A percentile compares a stretch with the other conserved stretches of the same genome.
phyloP scores from a whole-genome alignment of 2,113 vertebrate genomes.

The Actenoides lindsayi region DNA sequence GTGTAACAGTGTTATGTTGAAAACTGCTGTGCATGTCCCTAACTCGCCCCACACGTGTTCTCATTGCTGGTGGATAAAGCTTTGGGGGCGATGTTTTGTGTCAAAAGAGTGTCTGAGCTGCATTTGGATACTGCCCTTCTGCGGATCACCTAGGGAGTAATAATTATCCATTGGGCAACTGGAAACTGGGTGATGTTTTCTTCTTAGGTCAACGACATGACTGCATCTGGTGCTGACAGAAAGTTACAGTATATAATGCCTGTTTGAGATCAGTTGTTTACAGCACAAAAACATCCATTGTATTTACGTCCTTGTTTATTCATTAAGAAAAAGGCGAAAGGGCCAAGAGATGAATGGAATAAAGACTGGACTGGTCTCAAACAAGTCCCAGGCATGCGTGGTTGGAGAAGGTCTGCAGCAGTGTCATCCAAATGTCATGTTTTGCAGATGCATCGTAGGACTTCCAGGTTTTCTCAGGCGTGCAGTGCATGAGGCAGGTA shows the following conservation, averaged over 20 bases:
- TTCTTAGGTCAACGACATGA: neutral
- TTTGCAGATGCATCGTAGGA: neutral
- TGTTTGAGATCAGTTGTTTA: neutral
- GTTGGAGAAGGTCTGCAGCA: neutral
- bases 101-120: neutral
- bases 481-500: neutral
- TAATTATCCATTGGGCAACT: neutral
- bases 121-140: neutral
- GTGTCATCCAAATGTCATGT: neutral
- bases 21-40: neutral
- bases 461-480: neutral
- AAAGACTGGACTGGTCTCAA: neutral
- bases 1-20: neutral
- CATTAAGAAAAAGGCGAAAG: neutral
- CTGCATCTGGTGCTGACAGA: neutral
- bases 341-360: neutral
- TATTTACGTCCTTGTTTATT: neutral
- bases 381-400: neutral
- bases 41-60: neutral
- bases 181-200: neutral
- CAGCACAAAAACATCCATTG: neutral
- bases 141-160: neutral
- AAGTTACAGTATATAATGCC: neutral
- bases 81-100: neutral
- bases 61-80: neutral